Base-by-base conservation (phyloP, 2,888 invertebrate genomes). In the Tachystola acroxantha region DNA sequence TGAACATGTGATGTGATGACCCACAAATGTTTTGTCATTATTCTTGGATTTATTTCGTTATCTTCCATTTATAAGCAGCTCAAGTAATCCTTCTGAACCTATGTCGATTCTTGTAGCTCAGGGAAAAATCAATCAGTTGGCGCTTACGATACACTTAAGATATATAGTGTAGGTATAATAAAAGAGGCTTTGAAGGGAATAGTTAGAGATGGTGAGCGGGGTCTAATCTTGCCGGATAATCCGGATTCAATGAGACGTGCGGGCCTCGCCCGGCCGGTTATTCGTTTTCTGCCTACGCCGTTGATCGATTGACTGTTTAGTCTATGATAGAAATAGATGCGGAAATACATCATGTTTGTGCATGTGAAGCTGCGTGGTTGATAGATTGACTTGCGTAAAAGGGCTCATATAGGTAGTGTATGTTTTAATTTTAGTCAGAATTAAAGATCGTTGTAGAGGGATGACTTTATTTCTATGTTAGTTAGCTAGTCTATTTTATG, bases 191-290 rank as follows among this genome's bases (percentile, higher is more conserved):
- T 48, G 51, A 47, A 37, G 45, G 40, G 48, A 53, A 63, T 62
- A 68, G 67, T 65, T 69, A 65, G 61, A 61, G 61, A 58, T 57
- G 63, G 63, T 49, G 53, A 57, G 49, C 58, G 50, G 57, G 61
- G 59, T 65, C 68, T 74, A 73, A 77, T 77, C 70, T 68, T 57
- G 40, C 39, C 46, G 68, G 72, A 72, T 76, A 75, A 74, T 65
- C 74, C 73, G 55, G 55, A 70, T 66, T 68, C 75, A 73, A 76
- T 76, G 73, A 65, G 64, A 58, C 61, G 64, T 52, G 61, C 46
- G 40, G 39, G 36, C 43, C 39, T 36, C 45, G 31, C 35, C 42
- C 45, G 53, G 48, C 43, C 39, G 45, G 49, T 48, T 49, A 48
- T 45, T 49, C 44, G 41, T 36, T 38, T 42, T 43, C 40, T 39